Evolutionary conservation across 2,888 invertebrate genomes (phyloP), one percentile per base, ranked within the genome.

Genomic region (Sesamia inferens): DNA sequence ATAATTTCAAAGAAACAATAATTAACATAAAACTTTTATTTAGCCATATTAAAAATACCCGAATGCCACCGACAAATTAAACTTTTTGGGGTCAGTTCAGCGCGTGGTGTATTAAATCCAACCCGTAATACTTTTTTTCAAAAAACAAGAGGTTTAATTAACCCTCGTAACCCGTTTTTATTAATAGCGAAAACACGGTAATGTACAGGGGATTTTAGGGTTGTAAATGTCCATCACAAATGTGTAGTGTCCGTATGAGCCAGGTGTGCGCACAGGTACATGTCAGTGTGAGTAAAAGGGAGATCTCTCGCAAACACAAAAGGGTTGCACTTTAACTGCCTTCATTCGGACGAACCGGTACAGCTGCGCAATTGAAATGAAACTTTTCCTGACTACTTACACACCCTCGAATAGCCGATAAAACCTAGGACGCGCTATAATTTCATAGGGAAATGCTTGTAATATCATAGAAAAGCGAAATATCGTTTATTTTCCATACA

Each of bases 321-420:
- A 88, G 88, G 86, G 88, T 87, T 92, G 90, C 86, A 90, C 87
- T 90, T 89, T 91, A 88, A 88, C 87, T 88, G 88, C 86, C 88
- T 78, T 78, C 86, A 85, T 90, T 88, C 86, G 88, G 86, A 82
- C 72, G 77, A 79, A 73, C 77, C 78, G 82, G 83, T 80, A 79
- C 86, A 85, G 86, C 84, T 85, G 85, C 82, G 72, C 65, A 78
- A 82, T 78, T 88, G 85, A 85, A 88, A 86, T 78, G 59, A 83
- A 78, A 80, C 85, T 88, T 88, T 89, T 74, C 72, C 71, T 48
- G 39, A 74, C 69, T 74, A 71, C 68, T 71, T 69, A 39, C 63
- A 83, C 61, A 72, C 31, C 42, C 68, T 69, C 76, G 83, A 83
- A 84, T 75, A 76, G 79, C 76, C 79, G 68, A 19, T 22, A 22